Percentiles rank a stretch among this genome's conserved stretches.
These are phyloP conservation scores for Criorhina ranunculi DNA, from an alignment of 2,888 invertebrate genomes.

Conservation along the genomic window DNA sequence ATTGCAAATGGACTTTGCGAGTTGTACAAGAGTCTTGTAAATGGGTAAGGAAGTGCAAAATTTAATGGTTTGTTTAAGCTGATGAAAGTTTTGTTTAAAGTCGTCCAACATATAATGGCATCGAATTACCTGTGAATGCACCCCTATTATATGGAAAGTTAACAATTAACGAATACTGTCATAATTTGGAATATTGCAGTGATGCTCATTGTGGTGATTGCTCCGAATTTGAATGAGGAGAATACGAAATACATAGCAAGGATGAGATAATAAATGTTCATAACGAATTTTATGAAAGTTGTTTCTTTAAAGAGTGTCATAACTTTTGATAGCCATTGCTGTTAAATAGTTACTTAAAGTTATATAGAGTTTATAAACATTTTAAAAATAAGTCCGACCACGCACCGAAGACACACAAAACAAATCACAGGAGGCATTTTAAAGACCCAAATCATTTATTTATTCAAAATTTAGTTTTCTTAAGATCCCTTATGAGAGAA, in stretches of 20 bases:
- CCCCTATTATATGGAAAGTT: constrained; percentile 1
- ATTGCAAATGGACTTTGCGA: constrained; percentile 13
- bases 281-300: too few species aligned
- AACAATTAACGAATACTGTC: constrained; percentile 28
- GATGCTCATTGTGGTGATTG: constrained; percentile 20
- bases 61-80: background rate
- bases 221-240: background rate
- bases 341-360: too few species aligned
- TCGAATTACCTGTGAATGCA: constrained; percentile 19
- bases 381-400: too few species aligned
- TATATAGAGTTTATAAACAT: too few species aligned
- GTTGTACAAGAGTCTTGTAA: constrained; percentile 19
- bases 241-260: background rate
- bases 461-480: too few species aligned
- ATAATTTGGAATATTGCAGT: constrained; percentile 26
- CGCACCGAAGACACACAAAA: too few species aligned
- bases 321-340: too few species aligned
- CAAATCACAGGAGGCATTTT: too few species aligned
- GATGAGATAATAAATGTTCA: background rate
- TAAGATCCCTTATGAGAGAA: too few species aligned
- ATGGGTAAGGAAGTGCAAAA: constrained; percentile 5
- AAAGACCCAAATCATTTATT: too few species aligned
- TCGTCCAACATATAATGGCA: constrained; percentile 1
- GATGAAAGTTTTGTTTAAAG: background rate
- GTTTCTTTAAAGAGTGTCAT: too few species aligned